phyloP scores from a whole-genome alignment of 2,888 invertebrate genomes.

The Diloba caeruleocephala region DNA sequence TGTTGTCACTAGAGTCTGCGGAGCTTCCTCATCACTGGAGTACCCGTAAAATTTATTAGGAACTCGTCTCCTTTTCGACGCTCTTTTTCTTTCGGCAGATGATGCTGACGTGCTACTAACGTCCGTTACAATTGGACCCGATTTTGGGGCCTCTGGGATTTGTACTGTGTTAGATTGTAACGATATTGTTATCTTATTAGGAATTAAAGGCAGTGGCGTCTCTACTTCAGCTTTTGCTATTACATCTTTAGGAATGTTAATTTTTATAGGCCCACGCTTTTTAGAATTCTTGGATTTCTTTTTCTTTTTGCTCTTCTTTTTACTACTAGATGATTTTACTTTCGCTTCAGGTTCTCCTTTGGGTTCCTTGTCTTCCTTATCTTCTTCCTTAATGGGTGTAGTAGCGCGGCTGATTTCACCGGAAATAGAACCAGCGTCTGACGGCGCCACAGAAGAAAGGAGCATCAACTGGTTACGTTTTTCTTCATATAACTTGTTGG shows the following conservation, averaged over 20 bases:
- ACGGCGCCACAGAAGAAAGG: slow-evolving; percentile 90
- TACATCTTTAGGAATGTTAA: slow-evolving; percentile 89
- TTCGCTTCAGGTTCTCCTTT: slow-evolving; percentile 85
- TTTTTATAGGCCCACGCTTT: slow-evolving; percentile 87
- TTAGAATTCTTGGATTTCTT: slow-evolving; percentile 85
- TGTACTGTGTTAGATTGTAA: slow-evolving; percentile 86
- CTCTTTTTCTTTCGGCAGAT: slow-evolving; percentile 90
- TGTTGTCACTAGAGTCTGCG: slow-evolving; percentile 83
- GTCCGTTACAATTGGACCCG: slow-evolving; percentile 49
- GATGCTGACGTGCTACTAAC: slow-evolving; percentile 64
- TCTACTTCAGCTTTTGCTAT: slow-evolving; percentile 73
- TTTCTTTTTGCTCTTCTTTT: slow-evolving; percentile 92
- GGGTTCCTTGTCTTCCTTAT: slow-evolving; percentile 73
- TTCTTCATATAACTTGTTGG: slow-evolving; percentile 92
- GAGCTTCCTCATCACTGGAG: slow-evolving; percentile 94
- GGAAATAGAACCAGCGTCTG: slow-evolving; percentile 88
- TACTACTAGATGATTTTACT: slow-evolving; percentile 83
- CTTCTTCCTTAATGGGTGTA: slow-evolving; percentile 86
- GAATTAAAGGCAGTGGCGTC: slow-evolving; percentile 64
- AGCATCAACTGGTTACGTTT: slow-evolving; percentile 92
- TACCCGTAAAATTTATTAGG: slow-evolving; percentile 97
- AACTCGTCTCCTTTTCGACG: slow-evolving; percentile 94
- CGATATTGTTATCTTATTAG: slow-evolving; percentile 86
- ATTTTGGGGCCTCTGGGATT: slow-evolving; percentile 76
- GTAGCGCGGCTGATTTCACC: slow-evolving; percentile 91